A percentile compares a stretch with the other conserved stretches of the same genome.
phyloP scores from a whole-genome alignment of 2,888 invertebrate species.

The Rambutsinella grinnellia region DNA sequence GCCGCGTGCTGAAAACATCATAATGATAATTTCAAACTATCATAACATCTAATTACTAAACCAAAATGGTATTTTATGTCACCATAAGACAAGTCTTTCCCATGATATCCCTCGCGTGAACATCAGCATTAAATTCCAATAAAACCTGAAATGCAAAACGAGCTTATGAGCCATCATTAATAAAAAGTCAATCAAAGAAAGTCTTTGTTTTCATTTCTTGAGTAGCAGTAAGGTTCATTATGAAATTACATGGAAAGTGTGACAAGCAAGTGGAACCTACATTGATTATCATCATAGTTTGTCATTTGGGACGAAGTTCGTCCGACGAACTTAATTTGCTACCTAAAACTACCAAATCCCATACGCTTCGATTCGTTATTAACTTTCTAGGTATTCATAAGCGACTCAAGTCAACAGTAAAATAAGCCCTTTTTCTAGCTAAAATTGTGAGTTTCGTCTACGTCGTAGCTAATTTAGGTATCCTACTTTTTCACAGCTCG shows the following conservation, averaged over 20 bases:
- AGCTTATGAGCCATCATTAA: not conserved
- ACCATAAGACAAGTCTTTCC: conserved; percentile 62
- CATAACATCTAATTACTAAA: not conserved
- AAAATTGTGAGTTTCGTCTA: no score
- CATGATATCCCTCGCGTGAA: conserved; percentile 61
- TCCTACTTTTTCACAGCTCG: no score
- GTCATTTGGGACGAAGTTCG: not conserved
- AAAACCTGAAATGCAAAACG: conserved; percentile 54
- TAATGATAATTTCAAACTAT: no score
- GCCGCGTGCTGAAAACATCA: conserved; percentile 63
- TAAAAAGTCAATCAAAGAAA: not conserved
- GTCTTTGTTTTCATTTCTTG: not conserved
- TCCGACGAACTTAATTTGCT: not conserved
- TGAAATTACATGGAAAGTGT: no score
- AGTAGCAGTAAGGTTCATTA: no score
- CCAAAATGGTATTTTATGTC: not conserved
- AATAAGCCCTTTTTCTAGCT: no score
- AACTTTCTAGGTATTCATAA: no score
- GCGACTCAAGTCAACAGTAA: no score
- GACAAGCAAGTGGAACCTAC: no score
- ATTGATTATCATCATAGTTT: not conserved
- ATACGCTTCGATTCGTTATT: no score
- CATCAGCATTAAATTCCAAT: conserved; percentile 66
- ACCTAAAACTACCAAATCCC: no score
- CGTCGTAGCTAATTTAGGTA: no score